These are phyloP conservation scores for Parazoanthus swiftii DNA, from an alignment of 92 coral and sea anemone species.

Conservation along the genomic window DNA sequence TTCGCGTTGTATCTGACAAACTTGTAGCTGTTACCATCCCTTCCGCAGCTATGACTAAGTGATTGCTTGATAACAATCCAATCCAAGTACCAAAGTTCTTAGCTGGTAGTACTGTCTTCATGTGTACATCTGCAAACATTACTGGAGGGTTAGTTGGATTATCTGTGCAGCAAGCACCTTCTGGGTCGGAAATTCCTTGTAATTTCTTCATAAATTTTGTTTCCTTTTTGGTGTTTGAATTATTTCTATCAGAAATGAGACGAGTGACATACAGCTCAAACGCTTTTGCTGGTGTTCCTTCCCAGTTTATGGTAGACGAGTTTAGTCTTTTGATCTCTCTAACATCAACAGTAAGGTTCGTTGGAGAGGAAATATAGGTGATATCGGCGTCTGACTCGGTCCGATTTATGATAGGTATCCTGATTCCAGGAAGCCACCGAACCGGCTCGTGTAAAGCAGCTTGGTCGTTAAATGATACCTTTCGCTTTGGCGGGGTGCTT, in stretches of 20 bases:
- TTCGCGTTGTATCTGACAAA: constrained; percentile 17
- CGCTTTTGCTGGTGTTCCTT: background rate
- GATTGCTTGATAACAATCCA: constrained; percentile 44
- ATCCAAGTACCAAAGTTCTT: constrained; percentile 67
- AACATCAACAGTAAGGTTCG: constrained; percentile 45
- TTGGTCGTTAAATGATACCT: constrained; percentile 21
- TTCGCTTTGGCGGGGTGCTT: constrained; percentile 32
- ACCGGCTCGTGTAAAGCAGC: constrained; percentile 20
- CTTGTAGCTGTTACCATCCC: constrained; percentile 17
- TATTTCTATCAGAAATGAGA: background rate
- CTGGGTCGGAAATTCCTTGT: constrained; percentile 56
- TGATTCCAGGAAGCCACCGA: constrained; percentile 40
- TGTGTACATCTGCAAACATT: constrained; percentile 58
- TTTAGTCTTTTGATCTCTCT: constrained; percentile 14
- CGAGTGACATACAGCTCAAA: constrained; percentile 17
- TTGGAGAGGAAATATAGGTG: constrained; percentile 55
- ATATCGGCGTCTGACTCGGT: constrained; percentile 27
- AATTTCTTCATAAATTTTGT: constrained; percentile 18
- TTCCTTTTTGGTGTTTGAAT: background rate
- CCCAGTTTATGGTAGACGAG: background rate
- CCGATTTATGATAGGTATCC: constrained; percentile 35
- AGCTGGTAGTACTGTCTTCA: constrained; percentile 61
- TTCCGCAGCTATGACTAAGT: constrained; percentile 39
- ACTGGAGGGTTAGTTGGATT: constrained; percentile 31
- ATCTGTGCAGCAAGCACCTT: constrained; percentile 65